Evolutionary conservation across 2,888 invertebrate species (phyloP), one percentile per base, ranked within the genome.

Genomic region (Onchidella celtica): DNA sequence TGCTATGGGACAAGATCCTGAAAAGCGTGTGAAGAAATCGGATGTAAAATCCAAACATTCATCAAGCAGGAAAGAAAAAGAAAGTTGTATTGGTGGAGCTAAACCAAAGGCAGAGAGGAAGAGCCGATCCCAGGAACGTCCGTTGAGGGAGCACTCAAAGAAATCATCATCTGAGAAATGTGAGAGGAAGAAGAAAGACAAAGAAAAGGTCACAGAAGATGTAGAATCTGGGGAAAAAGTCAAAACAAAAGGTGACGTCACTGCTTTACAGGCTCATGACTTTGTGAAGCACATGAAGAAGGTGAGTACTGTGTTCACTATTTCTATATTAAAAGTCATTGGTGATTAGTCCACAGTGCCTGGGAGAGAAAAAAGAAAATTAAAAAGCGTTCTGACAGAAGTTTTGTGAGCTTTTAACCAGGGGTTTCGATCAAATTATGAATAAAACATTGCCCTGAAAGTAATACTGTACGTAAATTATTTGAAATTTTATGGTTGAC

Each of bases 201-300:
- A 73, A 24, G 47, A 34, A 2, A 78, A 70, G 61, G 29, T 75
- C 6, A 70, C 61, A 6, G 72, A 76, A 55, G 81, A 81, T 63
- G 81, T 76, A 1, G 81, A 81, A 65, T 81, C 81, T 61, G 81
- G 81, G 1, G 81, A 81, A 65, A 81, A 76, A 36, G 61, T 75
- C 24, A 81, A 55, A 57, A 77, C 74, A 78, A 84, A 76, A 32
- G 40, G 73, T 0, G 79, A 81, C 36, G 73, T 82, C 29, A 77
- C 69, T 36, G 55, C 84, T 34, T 78, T 86, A 66, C 84, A 84
- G 27, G 83, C 84, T 73, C 74, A 80, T 36, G 84, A 80, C 40
- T 86, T 87, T 73, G 79, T 84, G 17, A 85, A 85, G 38, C 85
- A 83, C 75, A 87, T 88, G 85, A 82, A 79, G 29, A 84, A 86